phyloP scores from a whole-genome alignment of 2,888 invertebrate genomes.

The Dryadula phaetusa region DNA sequence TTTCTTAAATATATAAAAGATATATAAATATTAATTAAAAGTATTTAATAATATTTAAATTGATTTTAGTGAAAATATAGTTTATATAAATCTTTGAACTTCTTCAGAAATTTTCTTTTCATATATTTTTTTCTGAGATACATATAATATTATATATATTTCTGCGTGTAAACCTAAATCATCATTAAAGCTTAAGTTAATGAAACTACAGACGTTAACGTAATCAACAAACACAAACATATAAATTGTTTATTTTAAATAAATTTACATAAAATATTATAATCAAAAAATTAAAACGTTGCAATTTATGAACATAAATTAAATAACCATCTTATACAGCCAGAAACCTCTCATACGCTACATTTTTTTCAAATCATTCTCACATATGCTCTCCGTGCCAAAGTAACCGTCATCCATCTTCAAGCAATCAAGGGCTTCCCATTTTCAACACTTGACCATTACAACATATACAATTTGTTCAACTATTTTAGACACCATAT shows the following conservation, averaged over 20 bases:
- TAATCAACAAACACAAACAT: not conserved
- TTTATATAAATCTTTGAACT: no score
- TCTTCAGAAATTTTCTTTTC: no score
- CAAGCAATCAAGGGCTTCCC: slow-evolving; percentile 56
- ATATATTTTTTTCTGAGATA: not conserved
- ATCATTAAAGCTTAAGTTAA: not conserved
- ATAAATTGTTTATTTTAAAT: not conserved
- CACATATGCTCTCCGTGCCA: slow-evolving; percentile 37
- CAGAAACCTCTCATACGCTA: no score
- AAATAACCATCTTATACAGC: slow-evolving; percentile 28
- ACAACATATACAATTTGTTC: slow-evolving; percentile 51
- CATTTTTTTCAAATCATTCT: slow-evolving; percentile 34
- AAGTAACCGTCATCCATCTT: slow-evolving; percentile 50
- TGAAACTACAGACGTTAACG: not conserved
- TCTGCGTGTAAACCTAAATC: not conserved
- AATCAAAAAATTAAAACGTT: no score
- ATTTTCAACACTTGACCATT: slow-evolving; percentile 58
- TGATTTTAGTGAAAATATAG: no score
- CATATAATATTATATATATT: not conserved
- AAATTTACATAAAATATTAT: no score
- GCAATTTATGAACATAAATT: not conserved
- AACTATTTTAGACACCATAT: slow-evolving; percentile 47
- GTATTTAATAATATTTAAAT: no score
- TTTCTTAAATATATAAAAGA: no score
- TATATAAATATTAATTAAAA: no score